phyloP scores from a whole-genome alignment of 2,797 vertebrate genomes.

The Poecile montanus region DNA sequence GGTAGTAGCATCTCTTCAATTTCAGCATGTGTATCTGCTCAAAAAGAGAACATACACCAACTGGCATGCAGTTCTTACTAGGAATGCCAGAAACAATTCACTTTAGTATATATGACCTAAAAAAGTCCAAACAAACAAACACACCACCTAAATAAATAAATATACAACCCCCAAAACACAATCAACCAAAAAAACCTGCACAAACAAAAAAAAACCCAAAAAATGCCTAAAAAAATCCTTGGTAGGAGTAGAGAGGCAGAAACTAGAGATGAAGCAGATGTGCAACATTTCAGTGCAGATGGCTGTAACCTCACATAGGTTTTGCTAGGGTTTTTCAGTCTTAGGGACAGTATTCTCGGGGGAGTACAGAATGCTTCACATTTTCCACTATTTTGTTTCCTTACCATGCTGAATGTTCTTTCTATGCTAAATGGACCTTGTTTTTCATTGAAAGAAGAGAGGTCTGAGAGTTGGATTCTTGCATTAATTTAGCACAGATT shows the following conservation, averaged over 20 bases:
- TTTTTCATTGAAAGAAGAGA: not conserved
- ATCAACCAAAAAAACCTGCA: not conserved
- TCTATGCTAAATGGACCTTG: not conserved
- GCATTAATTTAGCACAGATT: not conserved
- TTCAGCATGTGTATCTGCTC: not conserved
- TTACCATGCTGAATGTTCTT: not conserved
- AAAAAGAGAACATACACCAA: not conserved
- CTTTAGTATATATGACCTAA: not conserved
- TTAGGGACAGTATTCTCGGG: not conserved
- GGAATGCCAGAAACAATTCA: not conserved
- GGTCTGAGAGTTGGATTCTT: not conserved
- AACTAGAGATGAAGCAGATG: not conserved
- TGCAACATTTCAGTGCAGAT: not conserved
- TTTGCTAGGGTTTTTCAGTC: not conserved
- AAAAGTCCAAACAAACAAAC: not conserved
- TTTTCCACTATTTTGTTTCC: not conserved
- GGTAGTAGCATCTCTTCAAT: not conserved
- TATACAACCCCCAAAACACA: not conserved
- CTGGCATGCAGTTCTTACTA: not conserved
- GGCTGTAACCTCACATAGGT: not conserved
- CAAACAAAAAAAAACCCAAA: no score
- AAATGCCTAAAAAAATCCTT: not conserved
- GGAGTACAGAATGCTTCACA: not conserved
- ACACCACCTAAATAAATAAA: not conserved
- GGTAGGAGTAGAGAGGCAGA: not conserved